Conservation (phyloP, 1,140 invertebrate species). For the Bombus waltoni region DNA sequence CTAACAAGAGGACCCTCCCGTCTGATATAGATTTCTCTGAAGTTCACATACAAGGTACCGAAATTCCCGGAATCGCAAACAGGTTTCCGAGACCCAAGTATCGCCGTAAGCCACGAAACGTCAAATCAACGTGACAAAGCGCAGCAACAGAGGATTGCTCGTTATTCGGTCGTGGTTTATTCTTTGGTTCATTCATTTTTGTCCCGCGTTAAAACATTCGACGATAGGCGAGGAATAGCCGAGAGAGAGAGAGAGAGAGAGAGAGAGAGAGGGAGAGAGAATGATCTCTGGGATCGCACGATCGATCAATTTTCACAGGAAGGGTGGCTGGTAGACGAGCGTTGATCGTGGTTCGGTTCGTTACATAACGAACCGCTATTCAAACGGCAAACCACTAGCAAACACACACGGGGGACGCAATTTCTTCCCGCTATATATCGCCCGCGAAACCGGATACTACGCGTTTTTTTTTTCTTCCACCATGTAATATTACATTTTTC, state of each 20-base stretch:
- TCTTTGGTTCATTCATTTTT: background rate
- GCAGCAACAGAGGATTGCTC: background rate
- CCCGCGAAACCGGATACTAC: constrained; percentile 5
- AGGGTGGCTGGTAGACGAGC: constrained; percentile 6
- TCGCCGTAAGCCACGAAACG: background rate
- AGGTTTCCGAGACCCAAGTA: too few species aligned
- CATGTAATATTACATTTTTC: too few species aligned
- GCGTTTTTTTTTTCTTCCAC: background rate
- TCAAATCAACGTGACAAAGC: background rate
- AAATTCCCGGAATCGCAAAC: background rate
- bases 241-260: background rate
- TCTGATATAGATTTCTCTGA: background rate
- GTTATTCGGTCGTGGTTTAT: background rate
- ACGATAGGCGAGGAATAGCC: background rate
- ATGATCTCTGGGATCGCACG: background rate
- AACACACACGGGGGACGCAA: background rate
- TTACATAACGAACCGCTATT: constrained; percentile 20
- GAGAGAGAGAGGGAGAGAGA: background rate
- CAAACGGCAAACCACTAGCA: background rate
- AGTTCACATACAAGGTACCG: background rate
- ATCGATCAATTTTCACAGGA: constrained; percentile 42
- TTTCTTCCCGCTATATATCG: background rate
- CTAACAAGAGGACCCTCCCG: background rate
- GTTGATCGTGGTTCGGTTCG: background rate
- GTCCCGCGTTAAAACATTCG: background rate